phyloP scores from a whole-genome alignment of 2,113 vertebrate species.

The Trematocara marginatum region DNA sequence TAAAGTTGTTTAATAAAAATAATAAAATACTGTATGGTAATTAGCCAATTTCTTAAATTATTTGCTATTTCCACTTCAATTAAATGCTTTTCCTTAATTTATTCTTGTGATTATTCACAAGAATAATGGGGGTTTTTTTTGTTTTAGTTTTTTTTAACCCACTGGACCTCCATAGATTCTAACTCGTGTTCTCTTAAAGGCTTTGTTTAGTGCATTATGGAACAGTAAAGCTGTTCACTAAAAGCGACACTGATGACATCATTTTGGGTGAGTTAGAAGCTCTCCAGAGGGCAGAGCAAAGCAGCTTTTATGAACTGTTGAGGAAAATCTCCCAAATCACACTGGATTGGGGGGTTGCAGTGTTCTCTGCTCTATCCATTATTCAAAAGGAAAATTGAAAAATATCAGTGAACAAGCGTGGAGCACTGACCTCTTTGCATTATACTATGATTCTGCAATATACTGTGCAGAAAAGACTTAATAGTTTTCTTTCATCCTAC shows the following conservation, averaged over 20 bases:
- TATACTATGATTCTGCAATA: neutral
- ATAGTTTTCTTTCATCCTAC: neutral
- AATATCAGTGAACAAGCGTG: neutral
- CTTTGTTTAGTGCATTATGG: neutral
- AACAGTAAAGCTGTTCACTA: neutral
- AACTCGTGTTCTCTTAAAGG: neutral
- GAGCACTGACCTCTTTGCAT: neutral
- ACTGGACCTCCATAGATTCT: neutral
- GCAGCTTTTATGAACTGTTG: neutral
- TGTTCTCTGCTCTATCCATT: neutral
- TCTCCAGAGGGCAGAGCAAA: neutral
- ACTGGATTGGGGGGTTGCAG: neutral
- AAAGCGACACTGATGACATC: neutral
- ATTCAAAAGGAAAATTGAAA: neutral
- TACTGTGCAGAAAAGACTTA: neutral
- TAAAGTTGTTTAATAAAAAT: neutral
- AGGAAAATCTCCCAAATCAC: neutral
- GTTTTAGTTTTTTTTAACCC: neutral
- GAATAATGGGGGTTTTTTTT: fast-evolving
- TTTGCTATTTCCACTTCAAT: neutral
- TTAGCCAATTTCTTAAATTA: neutral
- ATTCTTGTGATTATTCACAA: neutral
- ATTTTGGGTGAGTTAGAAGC: neutral
- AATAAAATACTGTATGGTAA: neutral
- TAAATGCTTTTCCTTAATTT: neutral